Evolutionary conservation across 2,113 vertebrate genomes (phyloP).

Genomic region (Chloroceryle aenea): DNA sequence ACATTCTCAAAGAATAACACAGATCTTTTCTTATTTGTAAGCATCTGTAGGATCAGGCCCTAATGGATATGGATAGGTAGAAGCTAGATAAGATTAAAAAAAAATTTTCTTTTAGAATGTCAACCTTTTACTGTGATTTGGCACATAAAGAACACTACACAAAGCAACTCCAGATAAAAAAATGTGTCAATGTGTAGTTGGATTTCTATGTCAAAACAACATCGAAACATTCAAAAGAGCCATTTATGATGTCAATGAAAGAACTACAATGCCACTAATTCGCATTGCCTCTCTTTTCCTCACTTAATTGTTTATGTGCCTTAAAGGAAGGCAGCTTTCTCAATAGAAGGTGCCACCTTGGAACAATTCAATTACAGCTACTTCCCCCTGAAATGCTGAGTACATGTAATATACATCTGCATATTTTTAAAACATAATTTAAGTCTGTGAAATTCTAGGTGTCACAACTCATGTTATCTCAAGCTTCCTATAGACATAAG

Average conservation of each 20-base stretch:
- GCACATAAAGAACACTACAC: background rate
- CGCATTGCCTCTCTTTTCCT: background rate
- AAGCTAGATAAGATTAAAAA: background rate
- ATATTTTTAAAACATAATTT: background rate
- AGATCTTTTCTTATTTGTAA: background rate
- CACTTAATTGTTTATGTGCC: conserved; percentile 31
- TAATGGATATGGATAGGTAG: conserved; percentile 1
- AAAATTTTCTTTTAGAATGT: conserved; percentile 15
- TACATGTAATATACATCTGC: background rate
- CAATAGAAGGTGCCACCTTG: background rate
- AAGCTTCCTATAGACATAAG: no score
- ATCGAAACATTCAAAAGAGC: conserved; percentile 46
- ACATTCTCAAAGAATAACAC: background rate
- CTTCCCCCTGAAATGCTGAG: background rate
- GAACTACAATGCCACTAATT: conserved; percentile 12
- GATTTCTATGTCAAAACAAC: conserved; percentile 52
- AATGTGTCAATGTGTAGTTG: conserved; percentile 28
- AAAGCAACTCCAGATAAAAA: conserved; percentile 34
- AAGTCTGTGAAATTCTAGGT: background rate
- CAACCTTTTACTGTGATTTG: conserved; percentile 29
- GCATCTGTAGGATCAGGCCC: background rate
- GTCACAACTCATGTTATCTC: background rate
- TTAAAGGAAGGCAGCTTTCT: background rate
- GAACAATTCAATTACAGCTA: background rate
- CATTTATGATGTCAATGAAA: conserved; percentile 49